phyloP scores from a whole-genome alignment of 2,888 invertebrate genomes.

The Rhodophaea formosa region DNA sequence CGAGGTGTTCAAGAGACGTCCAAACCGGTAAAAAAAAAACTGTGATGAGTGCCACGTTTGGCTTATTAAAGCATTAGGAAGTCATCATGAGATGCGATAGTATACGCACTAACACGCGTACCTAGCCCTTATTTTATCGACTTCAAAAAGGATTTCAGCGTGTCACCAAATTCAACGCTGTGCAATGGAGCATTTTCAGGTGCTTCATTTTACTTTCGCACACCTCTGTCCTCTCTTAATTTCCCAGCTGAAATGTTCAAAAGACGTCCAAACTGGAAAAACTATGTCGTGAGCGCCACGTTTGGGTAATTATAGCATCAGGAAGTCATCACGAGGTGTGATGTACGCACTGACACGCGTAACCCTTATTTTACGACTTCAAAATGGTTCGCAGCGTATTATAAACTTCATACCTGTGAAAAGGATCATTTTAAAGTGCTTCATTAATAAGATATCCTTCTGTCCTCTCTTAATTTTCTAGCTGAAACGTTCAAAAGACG shows the following conservation, averaged over 20 bases:
- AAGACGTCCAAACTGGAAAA: constrained; percentile 46
- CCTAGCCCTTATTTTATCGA: no score
- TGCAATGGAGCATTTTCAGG: no score
- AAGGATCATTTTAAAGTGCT: no score
- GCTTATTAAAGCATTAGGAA: no score
- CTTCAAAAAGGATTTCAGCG: no score
- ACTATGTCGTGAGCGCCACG: constrained; percentile 20
- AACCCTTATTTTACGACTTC: background rate
- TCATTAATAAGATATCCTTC: background rate
- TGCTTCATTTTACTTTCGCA: no score
- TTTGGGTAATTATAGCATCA: constrained; percentile 20
- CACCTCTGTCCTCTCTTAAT: background rate
- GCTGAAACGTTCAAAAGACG: constrained; percentile 45
- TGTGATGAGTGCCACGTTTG: no score
- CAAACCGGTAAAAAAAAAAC: no score
- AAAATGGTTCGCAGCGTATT: background rate
- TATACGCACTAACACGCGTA: no score
- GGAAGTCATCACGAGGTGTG: constrained; percentile 15
- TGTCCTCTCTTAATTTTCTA: background rate
- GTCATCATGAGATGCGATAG: no score
- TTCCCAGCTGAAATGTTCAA: constrained; percentile 40
- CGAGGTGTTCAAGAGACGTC: no score
- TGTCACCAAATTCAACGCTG: no score
- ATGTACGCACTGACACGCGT: constrained; percentile 8
- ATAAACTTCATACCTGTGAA: background rate